A percentile compares a stretch with the other conserved stretches of the same genome.
Evolutionary conservation across 2,888 invertebrate genomes (phyloP).

Genomic region (Scaptomyza reducta): DNA sequence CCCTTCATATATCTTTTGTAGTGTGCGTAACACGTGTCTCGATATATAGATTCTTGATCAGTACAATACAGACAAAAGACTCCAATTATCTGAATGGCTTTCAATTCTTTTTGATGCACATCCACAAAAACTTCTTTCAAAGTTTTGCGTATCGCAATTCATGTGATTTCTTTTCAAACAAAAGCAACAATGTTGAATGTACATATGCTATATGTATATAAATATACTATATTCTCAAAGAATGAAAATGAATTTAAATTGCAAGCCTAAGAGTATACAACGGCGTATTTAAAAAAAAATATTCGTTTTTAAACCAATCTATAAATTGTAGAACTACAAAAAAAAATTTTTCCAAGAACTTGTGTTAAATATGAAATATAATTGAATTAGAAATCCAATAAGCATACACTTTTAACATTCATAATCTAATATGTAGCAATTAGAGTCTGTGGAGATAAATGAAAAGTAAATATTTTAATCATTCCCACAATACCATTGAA

Average conservation of each 20-base stretch:
- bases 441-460: neutral
- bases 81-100: neutral
- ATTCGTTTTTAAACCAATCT: too few species aligned
- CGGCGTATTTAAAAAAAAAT: too few species aligned
- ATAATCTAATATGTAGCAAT: neutral
- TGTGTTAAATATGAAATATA: too few species aligned
- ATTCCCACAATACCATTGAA: neutral
- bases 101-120: neutral
- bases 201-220: neutral
- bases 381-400: neutral
- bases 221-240: neutral
- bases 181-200: constrained; percentile 2
- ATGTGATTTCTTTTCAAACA: constrained; percentile 12
- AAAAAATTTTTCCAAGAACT: too few species aligned
- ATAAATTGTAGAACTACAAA: too few species aligned
- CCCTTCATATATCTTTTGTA: neutral
- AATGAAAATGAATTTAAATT: too few species aligned
- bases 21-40: too few species aligned
- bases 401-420: too few species aligned
- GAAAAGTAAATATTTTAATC: neutral
- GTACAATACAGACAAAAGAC: neutral
- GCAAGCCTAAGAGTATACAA: too few species aligned
- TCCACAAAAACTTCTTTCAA: constrained; percentile 8
- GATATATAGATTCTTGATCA: neutral
- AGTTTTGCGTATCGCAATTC: constrained; percentile 1